phyloP scores from a whole-genome alignment of 2,888 invertebrate species.

The Trichacis sp. region DNA sequence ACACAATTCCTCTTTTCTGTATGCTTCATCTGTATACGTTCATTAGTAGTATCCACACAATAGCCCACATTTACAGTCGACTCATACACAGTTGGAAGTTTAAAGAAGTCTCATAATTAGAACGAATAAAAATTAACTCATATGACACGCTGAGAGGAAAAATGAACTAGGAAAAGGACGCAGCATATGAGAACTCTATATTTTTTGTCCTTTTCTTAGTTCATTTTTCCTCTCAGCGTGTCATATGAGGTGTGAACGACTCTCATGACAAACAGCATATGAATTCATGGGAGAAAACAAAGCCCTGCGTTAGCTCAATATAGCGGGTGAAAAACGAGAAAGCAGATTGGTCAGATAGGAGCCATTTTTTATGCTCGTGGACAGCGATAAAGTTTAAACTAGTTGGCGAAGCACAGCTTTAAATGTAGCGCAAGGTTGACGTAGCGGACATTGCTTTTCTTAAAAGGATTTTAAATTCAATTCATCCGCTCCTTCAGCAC shows the following conservation, averaged over 20 bases:
- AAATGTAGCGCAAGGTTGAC: conserved; percentile 39
- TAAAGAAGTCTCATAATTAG: background rate
- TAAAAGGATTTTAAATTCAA: conserved; percentile 26
- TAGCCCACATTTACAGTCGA: no score
- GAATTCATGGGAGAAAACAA: conserved; percentile 14
- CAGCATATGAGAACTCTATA: no score
- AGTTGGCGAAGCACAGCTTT: conserved; percentile 29
- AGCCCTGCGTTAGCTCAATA: conserved; percentile 27
- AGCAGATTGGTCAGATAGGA: conserved; percentile 47
- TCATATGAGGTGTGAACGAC: conserved; percentile 14
- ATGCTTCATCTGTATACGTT: no score
- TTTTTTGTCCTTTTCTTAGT: no score
- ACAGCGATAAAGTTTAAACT: conserved; percentile 48
- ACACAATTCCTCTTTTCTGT: no score
- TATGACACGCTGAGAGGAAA: no score
- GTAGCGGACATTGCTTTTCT: conserved; percentile 23
- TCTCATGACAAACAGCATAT: conserved; percentile 14
- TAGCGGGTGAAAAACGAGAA: conserved; percentile 42
- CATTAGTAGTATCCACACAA: no score
- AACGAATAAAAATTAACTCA: conserved; percentile 9
- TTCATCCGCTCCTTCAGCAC: conserved; percentile 14
- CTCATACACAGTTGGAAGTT: background rate
- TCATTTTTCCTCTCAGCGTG: no score
- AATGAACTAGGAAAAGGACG: no score
- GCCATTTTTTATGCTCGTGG: conserved; percentile 49